These are phyloP conservation scores for Smittia aterrima DNA, from an alignment of 2,888 invertebrate genomes.

Conservation along the genomic window DNA sequence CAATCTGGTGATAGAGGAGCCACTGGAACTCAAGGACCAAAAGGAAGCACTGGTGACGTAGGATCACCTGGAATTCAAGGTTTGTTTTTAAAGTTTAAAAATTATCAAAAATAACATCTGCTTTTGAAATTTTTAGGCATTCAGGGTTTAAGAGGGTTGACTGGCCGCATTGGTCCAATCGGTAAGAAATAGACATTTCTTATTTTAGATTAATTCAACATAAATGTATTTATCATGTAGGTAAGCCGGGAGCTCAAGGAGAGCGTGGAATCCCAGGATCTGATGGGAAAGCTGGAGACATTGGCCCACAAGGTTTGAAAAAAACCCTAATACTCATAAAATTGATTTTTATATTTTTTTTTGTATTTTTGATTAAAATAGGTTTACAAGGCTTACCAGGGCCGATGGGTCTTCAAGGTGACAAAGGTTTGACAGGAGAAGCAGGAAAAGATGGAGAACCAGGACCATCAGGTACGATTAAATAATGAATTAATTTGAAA, in stretches of 20 bases:
- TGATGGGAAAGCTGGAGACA: conserved; percentile 82
- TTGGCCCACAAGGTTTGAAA: conserved; percentile 63
- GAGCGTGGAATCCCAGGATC: conserved; percentile 59
- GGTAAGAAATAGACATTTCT: not conserved
- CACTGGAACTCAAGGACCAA: conserved; percentile 60
- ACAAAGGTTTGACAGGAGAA: conserved; percentile 72
- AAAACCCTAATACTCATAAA: no score
- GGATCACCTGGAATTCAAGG: conserved; percentile 58
- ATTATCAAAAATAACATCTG: not conserved
- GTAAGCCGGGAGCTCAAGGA: conserved; percentile 68
- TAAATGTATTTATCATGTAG: conserved; percentile 50
- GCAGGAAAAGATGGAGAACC: conserved; percentile 77
- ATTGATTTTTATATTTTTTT: not conserved
- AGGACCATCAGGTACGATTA: not conserved
- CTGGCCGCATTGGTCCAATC: conserved; percentile 44
- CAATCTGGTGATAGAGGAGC: conserved; percentile 43
- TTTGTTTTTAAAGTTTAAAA: not conserved
- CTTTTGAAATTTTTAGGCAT: no score
- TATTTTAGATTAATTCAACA: no score
- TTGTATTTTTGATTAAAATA: not conserved
- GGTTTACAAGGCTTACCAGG: conserved; percentile 76
- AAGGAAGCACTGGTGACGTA: conserved; percentile 65
- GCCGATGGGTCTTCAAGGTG: conserved; percentile 62
- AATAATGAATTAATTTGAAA: not conserved
- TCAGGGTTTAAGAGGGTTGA: conserved; percentile 61